Evolutionary conservation across 2,797 vertebrate genomes (phyloP).

Genomic region (Sebastes glaucus): DNA sequence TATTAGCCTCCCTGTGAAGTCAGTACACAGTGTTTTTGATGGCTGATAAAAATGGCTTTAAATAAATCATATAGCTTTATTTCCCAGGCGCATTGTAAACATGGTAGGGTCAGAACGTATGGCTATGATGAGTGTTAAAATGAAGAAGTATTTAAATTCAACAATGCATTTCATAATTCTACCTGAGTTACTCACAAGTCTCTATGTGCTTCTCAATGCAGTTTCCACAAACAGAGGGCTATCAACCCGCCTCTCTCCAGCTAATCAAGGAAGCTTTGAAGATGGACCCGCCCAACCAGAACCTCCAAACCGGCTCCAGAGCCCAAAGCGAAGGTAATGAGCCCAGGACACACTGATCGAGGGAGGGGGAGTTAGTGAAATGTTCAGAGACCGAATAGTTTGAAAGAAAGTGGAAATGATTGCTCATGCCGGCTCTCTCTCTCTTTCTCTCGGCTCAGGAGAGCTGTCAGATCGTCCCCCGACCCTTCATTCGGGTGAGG

Average conservation of each 20-base stretch:
- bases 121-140: not conserved
- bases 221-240: slow-evolving; percentile 70
- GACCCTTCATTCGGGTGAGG: slow-evolving; percentile 53
- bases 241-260: slow-evolving; percentile 80
- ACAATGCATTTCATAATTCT: not conserved
- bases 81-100: not conserved
- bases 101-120: not conserved
- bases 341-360: not conserved
- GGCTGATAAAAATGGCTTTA: not conserved
- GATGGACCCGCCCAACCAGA: slow-evolving; percentile 75
- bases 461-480: slow-evolving; percentile 63
- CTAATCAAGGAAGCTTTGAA: slow-evolving; percentile 85
- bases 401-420: slow-evolving; percentile 18
- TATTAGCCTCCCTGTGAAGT: not conserved
- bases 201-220: slow-evolving; percentile 41
- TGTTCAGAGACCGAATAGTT: slow-evolving; percentile 9
- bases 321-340: slow-evolving; percentile 75
- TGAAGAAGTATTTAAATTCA: not conserved
- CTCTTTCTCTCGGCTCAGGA: slow-evolving; percentile 27
- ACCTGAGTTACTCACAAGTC: not conserved
- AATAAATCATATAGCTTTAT: not conserved
- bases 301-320: slow-evolving; percentile 57
- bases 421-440: not conserved
- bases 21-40: not conserved
- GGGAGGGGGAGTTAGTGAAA: slow-evolving; percentile 16